A percentile compares a stretch with the other conserved stretches of the same genome.
phyloP scores from a whole-genome alignment of 2,797 vertebrate species.

The Telmatherina bonti region DNA sequence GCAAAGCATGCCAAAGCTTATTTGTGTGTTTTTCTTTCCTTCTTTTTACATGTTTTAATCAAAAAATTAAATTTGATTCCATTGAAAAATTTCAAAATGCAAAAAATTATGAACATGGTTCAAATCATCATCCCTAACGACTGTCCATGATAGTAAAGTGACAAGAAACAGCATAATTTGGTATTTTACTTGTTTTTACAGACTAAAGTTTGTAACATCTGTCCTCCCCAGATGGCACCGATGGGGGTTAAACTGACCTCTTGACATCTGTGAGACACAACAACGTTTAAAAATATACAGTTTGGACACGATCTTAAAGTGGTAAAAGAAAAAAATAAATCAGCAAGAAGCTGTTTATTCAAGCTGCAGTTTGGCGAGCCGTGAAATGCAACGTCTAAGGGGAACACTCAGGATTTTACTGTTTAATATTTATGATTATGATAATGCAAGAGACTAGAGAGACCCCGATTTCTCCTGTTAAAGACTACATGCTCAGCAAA shows the following conservation, averaged over 20 bases:
- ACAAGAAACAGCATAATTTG: no score
- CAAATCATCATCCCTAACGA: no score
- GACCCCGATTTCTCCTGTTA: constrained; percentile 12
- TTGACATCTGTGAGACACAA: not conserved
- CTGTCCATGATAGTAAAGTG: no score
- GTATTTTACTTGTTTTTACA: not conserved
- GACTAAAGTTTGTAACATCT: not conserved
- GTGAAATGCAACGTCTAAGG: constrained; percentile 8
- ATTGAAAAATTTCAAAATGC: no score
- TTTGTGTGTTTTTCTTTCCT: not conserved
- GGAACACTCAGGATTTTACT: not conserved
- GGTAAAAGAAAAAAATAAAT: not conserved
- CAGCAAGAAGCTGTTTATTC: not conserved
- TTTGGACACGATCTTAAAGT: not conserved
- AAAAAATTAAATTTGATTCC: not conserved
- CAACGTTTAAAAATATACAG: not conserved
- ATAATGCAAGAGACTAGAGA: constrained; percentile 29
- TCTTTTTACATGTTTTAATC: not conserved
- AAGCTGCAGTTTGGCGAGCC: constrained; percentile 6
- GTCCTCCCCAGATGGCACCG: fast-evolving
- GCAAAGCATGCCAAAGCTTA: not conserved
- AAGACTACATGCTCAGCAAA: constrained; percentile 31
- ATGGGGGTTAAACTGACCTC: not conserved
- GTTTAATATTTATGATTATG: constrained; percentile 50
- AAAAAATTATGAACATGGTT: no score